phyloP scores from a whole-genome alignment of 2,797 vertebrate genomes.

The Eupleurogrammus muticus region DNA sequence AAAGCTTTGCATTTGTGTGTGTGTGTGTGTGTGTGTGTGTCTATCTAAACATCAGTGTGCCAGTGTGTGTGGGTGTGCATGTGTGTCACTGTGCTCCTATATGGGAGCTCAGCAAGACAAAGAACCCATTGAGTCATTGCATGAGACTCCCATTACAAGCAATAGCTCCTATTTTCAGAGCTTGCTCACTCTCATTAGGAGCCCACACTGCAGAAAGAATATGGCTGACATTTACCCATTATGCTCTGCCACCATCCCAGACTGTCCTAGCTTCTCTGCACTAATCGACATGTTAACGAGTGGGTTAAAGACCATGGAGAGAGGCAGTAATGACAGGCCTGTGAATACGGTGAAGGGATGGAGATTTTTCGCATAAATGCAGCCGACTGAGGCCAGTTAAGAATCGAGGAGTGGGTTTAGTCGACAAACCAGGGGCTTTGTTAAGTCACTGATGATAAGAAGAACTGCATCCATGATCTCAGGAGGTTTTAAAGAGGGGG shows the following conservation, averaged over 20 bases:
- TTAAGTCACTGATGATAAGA: constrained; percentile 21
- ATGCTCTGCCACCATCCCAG: constrained; percentile 43
- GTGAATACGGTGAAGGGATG: constrained; percentile 45
- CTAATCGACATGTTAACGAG: constrained; percentile 74
- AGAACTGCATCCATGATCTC: constrained; percentile 32
- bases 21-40: constrained; percentile 31
- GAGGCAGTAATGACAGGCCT: constrained; percentile 45
- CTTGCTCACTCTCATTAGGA: constrained; percentile 68
- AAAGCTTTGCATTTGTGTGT: constrained; percentile 38
- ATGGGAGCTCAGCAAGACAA: constrained; percentile 70
- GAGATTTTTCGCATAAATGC: constrained; percentile 42
- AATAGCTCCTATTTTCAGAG: constrained; percentile 73
- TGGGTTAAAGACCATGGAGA: constrained; percentile 60
- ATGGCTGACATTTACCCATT: constrained; percentile 73
- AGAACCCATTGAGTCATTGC: constrained; percentile 75
- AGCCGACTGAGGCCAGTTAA: constrained; percentile 21
- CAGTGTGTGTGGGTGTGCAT: constrained; percentile 7
- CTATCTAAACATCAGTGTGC: constrained; percentile 33
- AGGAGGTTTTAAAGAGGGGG: constrained; percentile 31
- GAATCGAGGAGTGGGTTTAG: constrained; percentile 15
- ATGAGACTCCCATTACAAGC: constrained; percentile 71
- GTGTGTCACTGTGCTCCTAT: constrained; percentile 46
- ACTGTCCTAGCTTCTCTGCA: constrained; percentile 35
- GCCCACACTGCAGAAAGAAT: constrained; percentile 60
- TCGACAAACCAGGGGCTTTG: constrained; percentile 22